A percentile compares a stretch with the other conserved stretches of the same genome.
These are phyloP conservation scores for Rhinichthys osculus DNA, from an alignment of 2,797 vertebrate genomes.

Conservation along the genomic window DNA sequence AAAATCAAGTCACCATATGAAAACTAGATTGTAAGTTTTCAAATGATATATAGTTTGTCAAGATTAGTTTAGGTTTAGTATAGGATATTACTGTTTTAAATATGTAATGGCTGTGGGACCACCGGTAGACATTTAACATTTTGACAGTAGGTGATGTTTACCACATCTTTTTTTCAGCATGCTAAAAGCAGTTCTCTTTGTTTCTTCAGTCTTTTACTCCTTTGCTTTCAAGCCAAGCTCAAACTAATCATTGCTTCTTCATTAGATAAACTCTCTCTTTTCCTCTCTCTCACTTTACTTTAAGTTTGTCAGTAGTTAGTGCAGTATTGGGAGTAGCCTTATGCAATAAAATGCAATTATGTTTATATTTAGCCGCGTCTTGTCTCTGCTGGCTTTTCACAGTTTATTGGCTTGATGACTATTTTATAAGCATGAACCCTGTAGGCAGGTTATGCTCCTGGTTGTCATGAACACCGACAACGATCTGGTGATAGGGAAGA, in stretches of 20 bases:
- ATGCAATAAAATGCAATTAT: constrained; percentile 41
- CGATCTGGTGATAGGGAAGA: constrained; percentile 1
- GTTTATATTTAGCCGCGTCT: constrained; percentile 23
- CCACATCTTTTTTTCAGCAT: background rate
- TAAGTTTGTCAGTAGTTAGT: constrained; percentile 14
- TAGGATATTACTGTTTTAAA: too few species aligned
- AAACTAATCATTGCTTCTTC: constrained; percentile 28
- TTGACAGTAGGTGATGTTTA: constrained; percentile 27
- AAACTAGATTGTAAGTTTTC: too few species aligned
- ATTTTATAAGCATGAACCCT: constrained; percentile 43
- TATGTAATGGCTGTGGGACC: too few species aligned
- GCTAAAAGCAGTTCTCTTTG: background rate
- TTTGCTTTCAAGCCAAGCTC: background rate
- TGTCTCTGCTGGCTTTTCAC: constrained; percentile 27
- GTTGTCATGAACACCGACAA: constrained; percentile 47
- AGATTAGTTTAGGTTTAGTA: too few species aligned
- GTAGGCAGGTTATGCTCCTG: constrained; percentile 43
- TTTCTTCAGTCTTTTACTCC: background rate
- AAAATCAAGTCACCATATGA: too few species aligned
- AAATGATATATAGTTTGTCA: too few species aligned
- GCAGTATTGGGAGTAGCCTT: constrained; percentile 10
- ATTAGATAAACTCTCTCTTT: background rate
- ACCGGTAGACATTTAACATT: background rate
- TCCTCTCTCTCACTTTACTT: background rate
- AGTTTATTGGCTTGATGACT: constrained; percentile 52